Percentiles rank a stretch among this genome's conserved stretches.
These are phyloP conservation scores for Peromyscus attwateri DNA, from an alignment of 2,797 vertebrate genomes.

Conservation along the genomic window DNA sequence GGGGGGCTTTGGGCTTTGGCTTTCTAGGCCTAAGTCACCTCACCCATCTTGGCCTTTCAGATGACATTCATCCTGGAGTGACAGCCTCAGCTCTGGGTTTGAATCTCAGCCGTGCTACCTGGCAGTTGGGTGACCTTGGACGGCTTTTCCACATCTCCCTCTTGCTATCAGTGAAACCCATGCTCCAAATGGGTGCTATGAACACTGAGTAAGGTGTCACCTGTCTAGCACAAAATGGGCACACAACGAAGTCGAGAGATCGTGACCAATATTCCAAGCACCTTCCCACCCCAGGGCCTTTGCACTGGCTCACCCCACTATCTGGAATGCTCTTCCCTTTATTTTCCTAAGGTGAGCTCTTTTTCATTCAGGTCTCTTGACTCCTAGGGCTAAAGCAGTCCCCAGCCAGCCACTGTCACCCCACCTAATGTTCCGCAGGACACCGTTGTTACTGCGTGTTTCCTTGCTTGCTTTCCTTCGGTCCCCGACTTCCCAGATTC, in stretches of 20 bases:
- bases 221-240: not conserved
- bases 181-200: not conserved
- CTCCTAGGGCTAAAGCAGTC: not conserved
- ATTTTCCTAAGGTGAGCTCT: not conserved
- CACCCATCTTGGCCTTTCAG: not conserved
- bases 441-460: not conserved
- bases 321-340: constrained; percentile 2
- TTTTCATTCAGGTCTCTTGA: not conserved
- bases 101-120: not conserved
- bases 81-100: not conserved
- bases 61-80: not conserved
- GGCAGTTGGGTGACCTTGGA: not conserved
- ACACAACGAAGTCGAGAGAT: not conserved
- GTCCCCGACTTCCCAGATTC: not conserved
- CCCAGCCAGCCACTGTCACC: not conserved
- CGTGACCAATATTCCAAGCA: not conserved
- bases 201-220: not conserved
- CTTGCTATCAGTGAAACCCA: not conserved
- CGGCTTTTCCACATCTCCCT: not conserved
- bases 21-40: not conserved
- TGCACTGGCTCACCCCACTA: not conserved
- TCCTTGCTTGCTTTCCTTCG: not conserved
- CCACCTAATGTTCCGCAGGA: not conserved
- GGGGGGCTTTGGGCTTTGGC: not conserved
- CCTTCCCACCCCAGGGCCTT: constrained; percentile 19